Evolutionary conservation across 2,797 vertebrate genomes (phyloP).

Genomic region (Acipenser ruthenus): DNA sequence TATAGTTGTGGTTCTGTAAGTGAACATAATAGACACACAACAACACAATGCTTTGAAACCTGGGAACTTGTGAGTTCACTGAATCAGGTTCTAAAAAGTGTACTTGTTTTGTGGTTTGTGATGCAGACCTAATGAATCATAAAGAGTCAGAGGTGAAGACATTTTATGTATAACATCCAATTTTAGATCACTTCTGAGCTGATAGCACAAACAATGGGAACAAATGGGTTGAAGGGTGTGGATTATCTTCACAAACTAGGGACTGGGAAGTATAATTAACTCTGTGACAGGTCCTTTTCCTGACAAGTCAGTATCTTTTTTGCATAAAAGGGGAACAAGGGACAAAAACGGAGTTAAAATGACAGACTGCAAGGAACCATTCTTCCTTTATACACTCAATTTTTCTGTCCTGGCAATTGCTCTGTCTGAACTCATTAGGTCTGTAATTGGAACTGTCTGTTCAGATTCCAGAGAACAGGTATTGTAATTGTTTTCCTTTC

Average conservation of each 20-base stretch:
- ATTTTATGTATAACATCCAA: too few relatives aligned
- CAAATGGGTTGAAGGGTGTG: constrained; percentile 38
- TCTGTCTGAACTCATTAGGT: constrained; percentile 64
- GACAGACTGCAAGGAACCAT: constrained; percentile 12
- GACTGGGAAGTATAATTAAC: constrained; percentile 58
- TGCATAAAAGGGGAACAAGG: constrained; percentile 22
- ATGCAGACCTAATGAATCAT: too few relatives aligned
- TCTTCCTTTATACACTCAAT: constrained; percentile 18
- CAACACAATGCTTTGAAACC: too few relatives aligned
- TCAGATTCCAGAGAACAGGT: constrained; percentile 63
- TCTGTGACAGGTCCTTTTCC: constrained; percentile 51
- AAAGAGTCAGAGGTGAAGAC: too few relatives aligned
- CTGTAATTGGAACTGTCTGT: constrained; percentile 68
- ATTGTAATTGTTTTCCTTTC: constrained; percentile 51
- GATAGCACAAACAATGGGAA: constrained; percentile 36
- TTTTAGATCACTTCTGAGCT: constrained; percentile 1
- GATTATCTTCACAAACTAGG: constrained; percentile 47
- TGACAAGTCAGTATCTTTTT: neutral
- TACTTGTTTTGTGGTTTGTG: too few relatives aligned
- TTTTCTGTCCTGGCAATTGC: constrained; percentile 48
- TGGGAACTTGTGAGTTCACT: too few relatives aligned
- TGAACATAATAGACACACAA: too few relatives aligned
- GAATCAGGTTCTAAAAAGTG: too few relatives aligned
- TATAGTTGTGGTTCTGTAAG: too few relatives aligned
- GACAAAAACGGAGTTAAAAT: constrained; percentile 8